These are phyloP conservation scores for Thecophora atra DNA, from an alignment of 2,888 invertebrate species.

Conservation along the genomic window DNA sequence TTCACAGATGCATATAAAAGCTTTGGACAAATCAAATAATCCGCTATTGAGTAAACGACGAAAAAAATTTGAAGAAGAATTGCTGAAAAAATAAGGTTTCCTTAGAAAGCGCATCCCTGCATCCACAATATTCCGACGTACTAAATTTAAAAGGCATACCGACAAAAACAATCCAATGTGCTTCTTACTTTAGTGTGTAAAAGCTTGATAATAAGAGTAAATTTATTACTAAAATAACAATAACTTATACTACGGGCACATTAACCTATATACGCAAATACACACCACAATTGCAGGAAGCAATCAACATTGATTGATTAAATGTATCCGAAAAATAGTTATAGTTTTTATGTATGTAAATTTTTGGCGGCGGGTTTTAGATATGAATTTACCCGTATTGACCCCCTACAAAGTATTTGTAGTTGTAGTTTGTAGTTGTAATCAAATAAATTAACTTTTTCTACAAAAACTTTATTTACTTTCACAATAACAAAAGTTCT, in stretches of 20 bases:
- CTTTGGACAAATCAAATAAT: conserved; percentile 92
- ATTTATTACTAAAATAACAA: neutral
- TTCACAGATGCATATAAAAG: conserved; percentile 86
- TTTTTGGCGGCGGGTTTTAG: too few species aligned
- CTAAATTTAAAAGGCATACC: conserved; percentile 3
- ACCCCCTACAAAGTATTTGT: conserved; percentile 33
- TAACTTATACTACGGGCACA: too few species aligned
- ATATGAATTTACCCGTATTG: neutral
- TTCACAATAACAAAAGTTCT: neutral
- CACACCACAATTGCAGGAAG: too few species aligned
- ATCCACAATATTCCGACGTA: neutral
- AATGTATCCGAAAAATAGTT: too few species aligned
- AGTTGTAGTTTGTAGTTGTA: conserved; percentile 29
- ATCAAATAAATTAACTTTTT: conserved; percentile 38
- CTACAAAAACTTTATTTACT: conserved; percentile 23
- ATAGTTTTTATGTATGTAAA: too few species aligned
- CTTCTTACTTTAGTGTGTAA: conserved; percentile 49
- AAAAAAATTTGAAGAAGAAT: conserved; percentile 66
- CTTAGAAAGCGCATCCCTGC: neutral
- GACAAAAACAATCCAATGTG: conserved; percentile 36
- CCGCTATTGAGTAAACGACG: conserved; percentile 87
- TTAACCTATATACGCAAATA: too few species aligned
- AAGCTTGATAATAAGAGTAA: conserved; percentile 42
- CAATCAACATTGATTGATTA: too few species aligned
- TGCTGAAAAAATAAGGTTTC: conserved; percentile 32